Evolutionary conservation across 2,797 vertebrate genomes (phyloP), one percentile per base, ranked within the genome.

Genomic region (Sternarchorhynchus goeldii): DNA sequence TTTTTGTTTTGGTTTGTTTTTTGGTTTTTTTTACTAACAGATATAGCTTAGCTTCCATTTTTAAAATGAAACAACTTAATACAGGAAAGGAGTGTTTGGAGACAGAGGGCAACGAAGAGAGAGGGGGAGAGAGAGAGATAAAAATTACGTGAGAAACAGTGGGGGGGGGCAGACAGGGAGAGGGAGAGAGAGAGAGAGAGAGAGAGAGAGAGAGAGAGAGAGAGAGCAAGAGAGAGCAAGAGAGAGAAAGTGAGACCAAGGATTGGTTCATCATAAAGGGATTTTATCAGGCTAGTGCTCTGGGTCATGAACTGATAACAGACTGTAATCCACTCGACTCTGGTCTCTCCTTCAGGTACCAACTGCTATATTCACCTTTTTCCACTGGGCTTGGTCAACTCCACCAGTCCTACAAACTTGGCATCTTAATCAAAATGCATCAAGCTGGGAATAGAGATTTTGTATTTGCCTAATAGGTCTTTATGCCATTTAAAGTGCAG

Each of bases 261-360:
- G 56, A 79, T 79, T 79, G 66, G 29, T 32, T 29, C 12, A 75
- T 17, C 87, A 88, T 91, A 90, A 93, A 89, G 86, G 86, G 88
- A 90, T 91, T 90, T 86, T 86, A 88, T 84, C 85, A 87, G 81
- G 63, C 80, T 90, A 86, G 85, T 85, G 84, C 76, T 73, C 84
- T 85, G 84, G 88, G 87, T 88, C 86, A 77, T 85, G 88, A 90
- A 90, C 90, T 78, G 87, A 93, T 93, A 91, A 91, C 82, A 85
- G 79, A 63, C 85, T 86, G 76, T 84, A 91, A 93, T 91, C 89
- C 89, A 85, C 79, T 87, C 76, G 80, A 75, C 88, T 86, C 85
- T 87, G 87, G 85, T 80, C 17, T 16, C 86, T 78, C 83, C 70
- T 78, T 81, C 21, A 25, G 72, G 69, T 77, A 86, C 82, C 85